Evolutionary conservation across 2,888 invertebrate genomes (phyloP), one percentile per base, ranked within the genome.

Genomic region (Gastrophysa polygoni): DNA sequence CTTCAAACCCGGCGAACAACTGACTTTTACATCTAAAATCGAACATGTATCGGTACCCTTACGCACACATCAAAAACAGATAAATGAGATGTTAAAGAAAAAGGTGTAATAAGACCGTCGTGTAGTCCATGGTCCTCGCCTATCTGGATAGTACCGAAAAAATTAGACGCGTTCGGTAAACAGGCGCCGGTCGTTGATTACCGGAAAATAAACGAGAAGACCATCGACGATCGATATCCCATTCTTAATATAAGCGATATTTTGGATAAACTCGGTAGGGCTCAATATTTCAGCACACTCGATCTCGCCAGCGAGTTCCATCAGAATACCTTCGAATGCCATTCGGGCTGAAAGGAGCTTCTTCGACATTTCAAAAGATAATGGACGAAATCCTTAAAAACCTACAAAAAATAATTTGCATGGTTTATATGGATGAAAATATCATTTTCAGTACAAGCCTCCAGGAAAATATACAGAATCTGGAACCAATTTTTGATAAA

Each of bases 381-480:
- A 63, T 61, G 51, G 61, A 68, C 21, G 61, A 65, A 24, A 43
- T 65, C 8, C 50, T 67, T 20, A 49, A 51, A 57, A 63, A 21
- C 16, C 24, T 48, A 14, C 51, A 51, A 10, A 51, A 51, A 34
- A 34, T 34, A 34, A 51, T 51, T 20, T 57, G 57, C 29, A 57
- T 57, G 57, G 32, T 57, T 8, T 47, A 56, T 18, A 47, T 47
- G 55, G 55, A 56, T 16, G 56, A 56, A 28, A 57, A 48, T n/a
- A 57, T 57, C 11, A 57, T 57, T 11, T 57, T 57, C 34, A 57
- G 48, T 14, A 47, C 47, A 3, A 48, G 57, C 17, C 48, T 48
- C 5, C 48, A 48, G 20, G 57, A 87, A 73, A 82, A 58, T 21
- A 57, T 57, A 11, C 47, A 57, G 17, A 57, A 57, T 24, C 29